Evolutionary conservation across 2,113 vertebrate species (phyloP), one percentile per base, ranked within the genome.

Genomic region (Dromaius novaehollandiae): DNA sequence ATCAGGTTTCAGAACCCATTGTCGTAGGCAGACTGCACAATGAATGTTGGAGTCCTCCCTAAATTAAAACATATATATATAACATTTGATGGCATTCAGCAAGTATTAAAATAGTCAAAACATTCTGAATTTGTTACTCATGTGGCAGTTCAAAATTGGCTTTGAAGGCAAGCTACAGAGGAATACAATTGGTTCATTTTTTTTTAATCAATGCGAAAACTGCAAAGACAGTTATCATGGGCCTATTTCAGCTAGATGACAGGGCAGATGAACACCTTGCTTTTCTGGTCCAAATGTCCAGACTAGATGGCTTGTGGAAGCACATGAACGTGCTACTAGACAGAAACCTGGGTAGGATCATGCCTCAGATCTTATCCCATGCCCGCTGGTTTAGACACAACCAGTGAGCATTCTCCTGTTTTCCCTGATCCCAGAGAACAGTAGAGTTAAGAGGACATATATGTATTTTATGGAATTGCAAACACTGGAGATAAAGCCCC

Each of bases 11-110:
- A 71, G 15, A 88, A 74, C 7, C 51, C 26, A 22, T 56, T 0
- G 0, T 3, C 42, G 51, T 2, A 80, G 61, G 22, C 44, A 63
- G 50, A 34, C 22, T 32, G 25, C 18, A 78, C 34, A 69, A 18
- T 0, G 0, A 3, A 14, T 89, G 91, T 89, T 40, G 71, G n/a
- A 83, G 13, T 0, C 3, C 9, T 58, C 3, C 13, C 18, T 78
- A 81, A 70, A 71, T 40, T 53, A 86, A 81, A 92, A 81, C 16
- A 40, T 9, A 65, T 3, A 65, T 3, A 6, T 34, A 14, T 28
- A 32, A 18, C 5, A 58, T 71, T 66, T 1, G 8, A 2, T 44
- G 34, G n/a, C 24, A 70, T 30, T 32, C 34, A 65, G 36, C 74
- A 83, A 22, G 6, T 48, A 86, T n/a, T 90, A 36, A 80, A 88